Evolutionary conservation across 2,113 vertebrate species (phyloP), one percentile per base, ranked within the genome.

Genomic region (Lucifuga dentata): DNA sequence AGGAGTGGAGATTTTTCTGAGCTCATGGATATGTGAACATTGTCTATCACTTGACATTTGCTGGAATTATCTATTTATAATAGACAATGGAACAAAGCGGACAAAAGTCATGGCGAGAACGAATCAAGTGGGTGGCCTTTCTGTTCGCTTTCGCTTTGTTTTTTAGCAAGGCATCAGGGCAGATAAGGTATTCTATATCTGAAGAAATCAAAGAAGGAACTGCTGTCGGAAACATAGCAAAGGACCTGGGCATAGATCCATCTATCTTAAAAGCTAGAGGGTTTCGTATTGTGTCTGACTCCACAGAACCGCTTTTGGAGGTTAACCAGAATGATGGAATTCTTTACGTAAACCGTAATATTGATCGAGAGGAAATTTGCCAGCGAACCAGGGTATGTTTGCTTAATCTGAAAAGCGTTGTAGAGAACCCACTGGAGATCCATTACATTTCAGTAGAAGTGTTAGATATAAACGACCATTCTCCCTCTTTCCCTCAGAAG

Each of bases 391-490:
- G 55, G 4, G 55, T 59, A 0, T 93, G 93, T 33, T 7, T 90
- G 0, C 68, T 88, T 4, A 89, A 90, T 36, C 62, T 93, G 0
- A 91, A 93, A 81, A 84, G 88, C 1, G 84, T 91, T 4, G 44
- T 92, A 58, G 90, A 92, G 71, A 83, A 88, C 24, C 92, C 92
- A 0, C 50, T 92, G 11, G 92, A 93, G 68, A 87, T 92, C 3
- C 91, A 93, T 9, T 68, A 91, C 5, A 45, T 91, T 0, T 21
- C 81, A 33, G 73, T 92, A 5, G 89, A 92, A 66, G 85, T 93
- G 7, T 35, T 81, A 5, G 92, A 93, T 65, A 64, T 92, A 2
- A 93, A 93, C 19, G 92, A 96, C 41, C 91, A 95, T 7, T 58
- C 88, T 0, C 94, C 92, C 0, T 9, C 44, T 5, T 95, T 95